A percentile compares a stretch with the other conserved stretches of the same genome.
phyloP scores from a whole-genome alignment of 2,113 vertebrate species.

The Sebastes fasciatus region DNA sequence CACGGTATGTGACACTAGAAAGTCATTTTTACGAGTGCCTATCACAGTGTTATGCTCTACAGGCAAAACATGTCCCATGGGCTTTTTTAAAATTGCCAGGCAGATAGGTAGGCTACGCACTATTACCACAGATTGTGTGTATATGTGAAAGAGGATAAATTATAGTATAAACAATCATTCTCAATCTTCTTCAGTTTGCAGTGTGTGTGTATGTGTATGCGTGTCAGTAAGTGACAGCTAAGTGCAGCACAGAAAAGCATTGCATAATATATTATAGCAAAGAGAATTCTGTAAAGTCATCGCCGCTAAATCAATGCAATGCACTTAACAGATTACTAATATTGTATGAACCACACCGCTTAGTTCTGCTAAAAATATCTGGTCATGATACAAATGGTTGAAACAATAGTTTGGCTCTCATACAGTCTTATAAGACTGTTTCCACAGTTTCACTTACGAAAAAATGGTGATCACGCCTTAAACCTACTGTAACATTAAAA shows the following conservation, averaged over 20 bases:
- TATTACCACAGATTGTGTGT: constrained; percentile 27
- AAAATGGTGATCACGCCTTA: neutral
- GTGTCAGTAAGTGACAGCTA: constrained; percentile 6
- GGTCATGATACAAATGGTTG: neutral
- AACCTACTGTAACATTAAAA: neutral
- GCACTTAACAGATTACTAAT: constrained; percentile 40
- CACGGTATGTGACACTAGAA: constrained; percentile 19
- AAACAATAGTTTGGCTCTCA: neutral
- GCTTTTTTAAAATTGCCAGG: constrained; percentile 12
- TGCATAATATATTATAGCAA: constrained; percentile 16
- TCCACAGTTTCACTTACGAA: neutral
- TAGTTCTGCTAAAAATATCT: constrained; percentile 31
- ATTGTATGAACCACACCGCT: constrained; percentile 25
- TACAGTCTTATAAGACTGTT: neutral
- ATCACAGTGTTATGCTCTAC: constrained; percentile 17
- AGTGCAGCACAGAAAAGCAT: constrained; percentile 24
- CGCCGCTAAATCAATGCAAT: constrained; percentile 44
- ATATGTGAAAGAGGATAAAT: constrained; percentile 21
- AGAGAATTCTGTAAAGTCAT: constrained; percentile 47
- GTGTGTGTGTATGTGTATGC: neutral
- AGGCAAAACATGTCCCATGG: constrained; percentile 23
- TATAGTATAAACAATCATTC: constrained; percentile 1
- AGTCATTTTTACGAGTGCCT: constrained; percentile 34
- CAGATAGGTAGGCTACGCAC: constrained; percentile 1
- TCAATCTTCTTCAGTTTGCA: constrained; percentile 26